Percentiles rank a stretch among this genome's conserved stretches.
phyloP scores from a whole-genome alignment of 2,797 vertebrate genomes.

The Hoplostethus atlanticus region DNA sequence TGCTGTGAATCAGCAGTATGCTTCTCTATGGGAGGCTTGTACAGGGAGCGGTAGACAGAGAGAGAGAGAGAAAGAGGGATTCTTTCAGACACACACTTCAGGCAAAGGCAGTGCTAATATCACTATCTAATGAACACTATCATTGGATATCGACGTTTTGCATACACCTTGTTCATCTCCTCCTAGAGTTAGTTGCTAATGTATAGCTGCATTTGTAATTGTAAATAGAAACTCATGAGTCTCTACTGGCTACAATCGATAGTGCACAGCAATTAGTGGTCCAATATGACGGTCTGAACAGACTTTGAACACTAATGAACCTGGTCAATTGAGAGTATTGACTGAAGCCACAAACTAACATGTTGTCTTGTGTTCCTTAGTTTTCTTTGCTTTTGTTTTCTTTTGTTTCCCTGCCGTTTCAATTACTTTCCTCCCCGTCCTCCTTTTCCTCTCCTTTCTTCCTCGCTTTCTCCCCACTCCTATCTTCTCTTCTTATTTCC shows the following conservation, averaged over 20 bases:
- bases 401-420: background rate
- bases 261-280: slow-evolving; percentile 30
- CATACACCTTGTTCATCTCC: background rate
- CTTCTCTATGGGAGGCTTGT: no score
- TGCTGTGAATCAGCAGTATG: no score
- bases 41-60: background rate
- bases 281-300: slow-evolving; percentile 15
- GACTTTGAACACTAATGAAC: slow-evolving; percentile 58
- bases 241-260: slow-evolving; percentile 38
- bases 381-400: background rate
- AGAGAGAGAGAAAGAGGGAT: background rate
- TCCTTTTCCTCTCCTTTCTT: background rate
- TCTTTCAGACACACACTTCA: no score
- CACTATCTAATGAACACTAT: background rate
- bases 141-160: background rate
- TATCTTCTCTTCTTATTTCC: background rate
- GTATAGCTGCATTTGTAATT: slow-evolving; percentile 11
- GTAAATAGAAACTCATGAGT: slow-evolving; percentile 21
- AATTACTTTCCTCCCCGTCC: background rate
- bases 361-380: slow-evolving; percentile 19
- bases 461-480: background rate
- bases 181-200: background rate
- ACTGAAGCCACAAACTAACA: slow-evolving; percentile 18
- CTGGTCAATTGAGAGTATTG: slow-evolving; percentile 48
- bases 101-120: background rate